Evolutionary conservation across 2,113 vertebrate genomes (phyloP).

Genomic region (Heteronetta atricapilla): DNA sequence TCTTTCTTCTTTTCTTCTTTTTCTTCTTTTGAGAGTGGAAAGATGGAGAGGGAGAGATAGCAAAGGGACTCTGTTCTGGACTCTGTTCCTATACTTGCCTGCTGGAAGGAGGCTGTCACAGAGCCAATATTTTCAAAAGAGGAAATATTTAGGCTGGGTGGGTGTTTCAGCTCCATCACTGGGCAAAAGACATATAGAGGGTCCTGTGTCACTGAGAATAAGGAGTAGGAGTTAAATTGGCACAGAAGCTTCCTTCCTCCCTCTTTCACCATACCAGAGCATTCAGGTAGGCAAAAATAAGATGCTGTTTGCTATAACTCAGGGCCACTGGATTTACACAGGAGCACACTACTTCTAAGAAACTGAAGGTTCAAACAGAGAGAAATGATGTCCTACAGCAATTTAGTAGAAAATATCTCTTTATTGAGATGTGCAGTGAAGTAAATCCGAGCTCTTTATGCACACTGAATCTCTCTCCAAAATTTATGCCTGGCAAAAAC

Average conservation of each 20-base stretch:
- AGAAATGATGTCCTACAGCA: background rate
- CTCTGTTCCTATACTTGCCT: background rate
- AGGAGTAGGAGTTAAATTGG: background rate
- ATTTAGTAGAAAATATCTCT: background rate
- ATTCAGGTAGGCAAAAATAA: background rate
- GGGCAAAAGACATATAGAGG: background rate
- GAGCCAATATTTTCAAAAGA: background rate
- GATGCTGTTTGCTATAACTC: background rate
- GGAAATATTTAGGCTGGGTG: background rate
- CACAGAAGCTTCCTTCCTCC: background rate
- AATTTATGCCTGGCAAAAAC: conserved; percentile 26
- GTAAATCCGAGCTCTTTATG: conserved; percentile 15
- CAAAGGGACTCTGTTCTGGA: background rate
- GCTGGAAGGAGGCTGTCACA: background rate
- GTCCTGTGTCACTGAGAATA: background rate
- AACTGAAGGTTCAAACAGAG: background rate
- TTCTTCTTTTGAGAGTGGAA: background rate
- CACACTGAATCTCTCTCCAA: background rate
- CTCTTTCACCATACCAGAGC: background rate
- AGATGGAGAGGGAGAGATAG: background rate
- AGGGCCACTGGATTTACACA: background rate
- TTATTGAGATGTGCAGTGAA: background rate
- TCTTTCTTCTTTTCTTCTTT: background rate
- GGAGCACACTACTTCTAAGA: background rate
- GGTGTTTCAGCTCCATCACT: background rate